Conservation (phyloP, 2,113 vertebrate species). For the Prionailurus bengalensis region DNA sequence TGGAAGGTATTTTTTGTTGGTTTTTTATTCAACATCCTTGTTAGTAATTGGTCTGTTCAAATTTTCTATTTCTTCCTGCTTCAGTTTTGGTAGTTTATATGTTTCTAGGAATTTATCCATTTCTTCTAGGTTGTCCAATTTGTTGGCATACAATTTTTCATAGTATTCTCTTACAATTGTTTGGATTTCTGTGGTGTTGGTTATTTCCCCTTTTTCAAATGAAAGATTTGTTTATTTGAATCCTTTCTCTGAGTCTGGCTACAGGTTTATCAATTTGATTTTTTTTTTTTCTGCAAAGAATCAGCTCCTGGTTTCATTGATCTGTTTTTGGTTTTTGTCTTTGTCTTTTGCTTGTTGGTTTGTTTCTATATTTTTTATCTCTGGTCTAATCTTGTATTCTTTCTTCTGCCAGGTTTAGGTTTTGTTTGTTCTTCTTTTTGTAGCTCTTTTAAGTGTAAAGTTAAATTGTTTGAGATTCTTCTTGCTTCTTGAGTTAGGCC, state of each 20-base stretch:
- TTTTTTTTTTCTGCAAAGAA: not conserved
- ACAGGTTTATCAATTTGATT: not conserved
- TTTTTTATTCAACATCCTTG: not conserved
- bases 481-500: not conserved
- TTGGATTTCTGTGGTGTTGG: not conserved
- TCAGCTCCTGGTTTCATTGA: not conserved
- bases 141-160: not conserved
- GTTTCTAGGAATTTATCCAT: not conserved
- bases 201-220: not conserved
- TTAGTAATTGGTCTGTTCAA: not conserved
- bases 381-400: not conserved
- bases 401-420: not conserved
- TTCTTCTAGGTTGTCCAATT: not conserved
- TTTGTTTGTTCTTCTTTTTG: not conserved
- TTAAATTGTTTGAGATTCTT: not conserved
- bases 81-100: not conserved
- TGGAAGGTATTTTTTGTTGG: not conserved
- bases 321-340: not conserved
- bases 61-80: not conserved
- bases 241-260: not conserved
- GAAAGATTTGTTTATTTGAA: not conserved
- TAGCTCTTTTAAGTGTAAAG: not conserved
- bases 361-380: not conserved
- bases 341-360: no score
- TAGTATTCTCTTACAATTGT: not conserved